Conservation (phyloP, 1,140 invertebrate genomes). For the Anastrepha ludens region DNA sequence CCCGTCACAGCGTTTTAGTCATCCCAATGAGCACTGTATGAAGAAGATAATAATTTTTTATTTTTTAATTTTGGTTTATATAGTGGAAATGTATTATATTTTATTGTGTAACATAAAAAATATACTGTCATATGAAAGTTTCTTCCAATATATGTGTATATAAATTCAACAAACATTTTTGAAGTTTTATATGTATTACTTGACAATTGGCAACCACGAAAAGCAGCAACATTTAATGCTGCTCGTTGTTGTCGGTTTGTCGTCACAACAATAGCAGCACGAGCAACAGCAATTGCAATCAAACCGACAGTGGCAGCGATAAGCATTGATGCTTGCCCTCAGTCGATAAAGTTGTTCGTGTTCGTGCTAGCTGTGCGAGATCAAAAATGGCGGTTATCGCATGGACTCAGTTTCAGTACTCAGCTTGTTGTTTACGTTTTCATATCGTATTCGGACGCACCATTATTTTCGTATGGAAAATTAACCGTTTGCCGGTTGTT, state of each 20-base stretch:
- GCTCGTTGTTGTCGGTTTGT: background rate
- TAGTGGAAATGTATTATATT: no score
- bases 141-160: no score
- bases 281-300: background rate
- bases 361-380: background rate
- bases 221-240: background rate
- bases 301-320: background rate
- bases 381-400: slow-evolving; percentile 26
- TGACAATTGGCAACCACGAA: no score
- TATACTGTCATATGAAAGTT: no score
- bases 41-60: no score
- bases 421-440: slow-evolving; percentile 26
- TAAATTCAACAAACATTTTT: no score
- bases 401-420: background rate
- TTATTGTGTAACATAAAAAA: no score
- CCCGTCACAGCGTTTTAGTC: no score
- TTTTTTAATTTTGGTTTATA: no score
- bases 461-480: background rate
- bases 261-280: background rate
- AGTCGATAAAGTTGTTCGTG: background rate
- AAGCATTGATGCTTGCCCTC: background rate
- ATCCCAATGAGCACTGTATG: no score
- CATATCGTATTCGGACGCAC: background rate
- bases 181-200: no score
- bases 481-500: background rate